Evolutionary conservation across 2,888 invertebrate species (phyloP), one percentile per base, ranked within the genome.

Genomic region (Caenorhabditis angaria): DNA sequence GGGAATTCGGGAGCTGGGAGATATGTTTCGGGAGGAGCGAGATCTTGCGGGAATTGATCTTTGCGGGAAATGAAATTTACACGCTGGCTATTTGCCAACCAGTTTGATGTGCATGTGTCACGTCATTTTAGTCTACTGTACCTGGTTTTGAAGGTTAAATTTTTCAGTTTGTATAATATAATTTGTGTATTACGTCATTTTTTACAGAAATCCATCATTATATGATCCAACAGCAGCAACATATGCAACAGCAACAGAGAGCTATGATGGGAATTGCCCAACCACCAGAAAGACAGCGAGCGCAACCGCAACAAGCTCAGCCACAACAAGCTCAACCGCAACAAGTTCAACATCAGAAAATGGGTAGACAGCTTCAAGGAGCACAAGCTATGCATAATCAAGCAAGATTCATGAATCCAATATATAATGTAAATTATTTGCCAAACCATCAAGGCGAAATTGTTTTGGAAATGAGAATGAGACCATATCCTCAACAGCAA

Each of bases 381-480:
- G 48, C 12, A 18, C 48, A 6, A 35, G 14, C 6, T 35, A 35
- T 48, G 12, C 48, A 48, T 18, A 25, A 54, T 27, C 27, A 41
- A 41, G 8, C 10, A 41, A 6, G 41, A 10, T 41, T 41, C 41
- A 18, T 14, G 10, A 41, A 24, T 54, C 54, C 54, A 14, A 14
- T 54, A 8, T 54, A 22, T 20, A 56, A 56, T 27, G 55, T 55
- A 3, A 55, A 55, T 27, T 56, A 56, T 56, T n/a, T 27, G 18
- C 56, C 29, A 18, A 56, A 56, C 32, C 20, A 35, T n/a, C 20
- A 29, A 20, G 56, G 56, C 1, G 56, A 56, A 56, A 56, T 56
- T 4, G 56, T 56, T 1, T 20, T 56, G 2, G 56, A 56, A 35
- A 56, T 56, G 56, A 29, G 56, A 56, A 56, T 56, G 56, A 25